Evolutionary conservation across 2,113 vertebrate species (phyloP), one percentile per base, ranked within the genome.

Genomic region (Sciurus niger): DNA sequence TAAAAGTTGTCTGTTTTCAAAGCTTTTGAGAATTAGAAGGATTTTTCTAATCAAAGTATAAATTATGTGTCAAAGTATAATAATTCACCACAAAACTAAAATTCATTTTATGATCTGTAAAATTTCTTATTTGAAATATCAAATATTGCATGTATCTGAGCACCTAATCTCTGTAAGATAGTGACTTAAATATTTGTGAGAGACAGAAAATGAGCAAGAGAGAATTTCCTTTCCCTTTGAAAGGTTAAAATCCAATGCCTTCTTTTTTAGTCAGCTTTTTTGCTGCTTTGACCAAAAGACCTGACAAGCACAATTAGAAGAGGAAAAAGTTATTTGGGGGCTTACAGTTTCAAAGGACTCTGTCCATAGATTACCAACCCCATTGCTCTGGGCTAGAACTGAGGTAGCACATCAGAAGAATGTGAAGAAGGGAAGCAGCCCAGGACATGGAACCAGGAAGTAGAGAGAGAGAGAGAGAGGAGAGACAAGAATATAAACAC

Each of bases 1-100:
- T 79, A 48, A 80, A 84, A 84, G 6, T 70, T 90, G 73, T 80
- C 74, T 74, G 32, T 90, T 28, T 80, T 92, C 30, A 94, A 80
- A 84, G 22, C 0, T 85, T 84, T 63, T 53, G 70, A 63, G 32
- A 79, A 87, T 83, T 92, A 84, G 51, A 74, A 96, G 10, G 6
- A 17, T 51, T 96, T 95, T 46, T 55, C 53, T 46, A 60, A 65
- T 12, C 83, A 53, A 32, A 73, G 34, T 55, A 28, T 24, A 79
- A 63, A 87, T 43, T 76, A 14, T 94, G 53, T 20, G 16, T 77
- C 8, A 46, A 79, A 92, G n/a, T 60, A 82, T 20, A 90, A 25
- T 76, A 67, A 83, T 89, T 96, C 37, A 2, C 2, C 10, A 46
- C 4, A 58, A 65, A 88, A 86, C 32, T 84, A 72, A 74, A 94